These are phyloP conservation scores for Glaucomys volans DNA, from an alignment of 2,113 vertebrate species.

Conservation along the genomic window DNA sequence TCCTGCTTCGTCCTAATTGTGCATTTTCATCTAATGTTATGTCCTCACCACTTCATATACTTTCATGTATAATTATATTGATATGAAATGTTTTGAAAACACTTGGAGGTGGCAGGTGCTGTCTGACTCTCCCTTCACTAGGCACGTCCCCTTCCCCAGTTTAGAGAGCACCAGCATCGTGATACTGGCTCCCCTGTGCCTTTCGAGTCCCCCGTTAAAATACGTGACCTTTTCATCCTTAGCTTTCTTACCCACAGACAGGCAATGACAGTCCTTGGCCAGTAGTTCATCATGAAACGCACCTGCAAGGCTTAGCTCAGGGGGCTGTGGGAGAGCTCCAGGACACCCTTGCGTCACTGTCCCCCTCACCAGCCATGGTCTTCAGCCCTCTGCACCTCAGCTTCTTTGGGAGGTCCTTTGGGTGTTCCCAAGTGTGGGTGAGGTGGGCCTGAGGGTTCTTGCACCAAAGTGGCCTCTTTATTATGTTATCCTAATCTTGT, in stretches of 20 bases:
- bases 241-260: not conserved
- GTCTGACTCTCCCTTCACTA: not conserved
- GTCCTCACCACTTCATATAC: not conserved
- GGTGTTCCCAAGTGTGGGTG: not conserved
- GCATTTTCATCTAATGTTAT: not conserved
- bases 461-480: not conserved
- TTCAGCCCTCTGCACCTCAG: not conserved
- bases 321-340: not conserved
- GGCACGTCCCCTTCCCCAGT: not conserved
- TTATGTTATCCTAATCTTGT: rapidly evolving
- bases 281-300: not conserved
- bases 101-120: not conserved
- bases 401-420: not conserved
- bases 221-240: not conserved
- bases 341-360: rapidly evolving
- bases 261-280: not conserved
- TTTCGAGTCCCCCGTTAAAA: not conserved
- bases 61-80: not conserved
- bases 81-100: not conserved
- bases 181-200: rapidly evolving
- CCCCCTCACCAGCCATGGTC: rapidly evolving
- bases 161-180: not conserved
- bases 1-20: not conserved
- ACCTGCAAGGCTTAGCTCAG: not conserved
- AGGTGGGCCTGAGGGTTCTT: not conserved